A percentile compares a stretch with the other conserved stretches of the same genome.
Conservation (phyloP, 2,113 vertebrate species). For the Prunella fulvescens region DNA sequence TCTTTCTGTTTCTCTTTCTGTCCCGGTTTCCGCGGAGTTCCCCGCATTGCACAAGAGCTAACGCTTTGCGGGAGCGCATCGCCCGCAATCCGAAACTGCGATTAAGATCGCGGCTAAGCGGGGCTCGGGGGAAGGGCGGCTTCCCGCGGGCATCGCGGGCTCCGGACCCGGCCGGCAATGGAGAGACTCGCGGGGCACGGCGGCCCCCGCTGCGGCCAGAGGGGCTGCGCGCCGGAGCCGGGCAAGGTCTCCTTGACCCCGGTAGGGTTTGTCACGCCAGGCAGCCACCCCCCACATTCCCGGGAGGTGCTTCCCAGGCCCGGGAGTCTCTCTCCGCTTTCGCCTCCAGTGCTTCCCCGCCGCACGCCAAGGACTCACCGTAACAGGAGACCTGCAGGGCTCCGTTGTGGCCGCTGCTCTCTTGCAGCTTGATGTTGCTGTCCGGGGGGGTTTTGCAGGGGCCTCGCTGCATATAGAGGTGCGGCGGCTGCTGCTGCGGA, state of each 20-base stretch:
- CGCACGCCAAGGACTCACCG: conserved; percentile 78
- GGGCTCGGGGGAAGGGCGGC: not conserved
- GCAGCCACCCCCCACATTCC: not conserved
- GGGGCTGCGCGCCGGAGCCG: not conserved
- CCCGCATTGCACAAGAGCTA: not conserved
- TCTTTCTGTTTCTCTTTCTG: not conserved
- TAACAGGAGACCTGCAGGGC: conserved; percentile 85
- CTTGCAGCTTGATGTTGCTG: conserved; percentile 85
- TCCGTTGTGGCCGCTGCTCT: conserved; percentile 83
- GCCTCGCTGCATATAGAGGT: conserved; percentile 89
- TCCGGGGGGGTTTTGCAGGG: conserved; percentile 90
- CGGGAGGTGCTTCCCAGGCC: not conserved
- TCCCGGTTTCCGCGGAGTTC: not conserved
- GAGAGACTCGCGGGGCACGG: not conserved
- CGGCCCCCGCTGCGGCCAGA: not conserved
- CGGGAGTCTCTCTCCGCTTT: not conserved
- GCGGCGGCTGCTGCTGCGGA: conserved; percentile 32
- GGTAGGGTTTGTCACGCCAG: not conserved
- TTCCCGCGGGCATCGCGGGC: not conserved
- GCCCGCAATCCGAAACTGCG: not conserved
- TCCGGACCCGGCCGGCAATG: not conserved
- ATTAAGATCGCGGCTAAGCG: not conserved
- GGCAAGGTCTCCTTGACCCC: not conserved
- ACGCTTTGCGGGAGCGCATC: not conserved
- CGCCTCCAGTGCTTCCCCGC: not conserved